Evolutionary conservation across 2,797 vertebrate genomes (phyloP).

Genomic region (Lateolabrax maculatus): DNA sequence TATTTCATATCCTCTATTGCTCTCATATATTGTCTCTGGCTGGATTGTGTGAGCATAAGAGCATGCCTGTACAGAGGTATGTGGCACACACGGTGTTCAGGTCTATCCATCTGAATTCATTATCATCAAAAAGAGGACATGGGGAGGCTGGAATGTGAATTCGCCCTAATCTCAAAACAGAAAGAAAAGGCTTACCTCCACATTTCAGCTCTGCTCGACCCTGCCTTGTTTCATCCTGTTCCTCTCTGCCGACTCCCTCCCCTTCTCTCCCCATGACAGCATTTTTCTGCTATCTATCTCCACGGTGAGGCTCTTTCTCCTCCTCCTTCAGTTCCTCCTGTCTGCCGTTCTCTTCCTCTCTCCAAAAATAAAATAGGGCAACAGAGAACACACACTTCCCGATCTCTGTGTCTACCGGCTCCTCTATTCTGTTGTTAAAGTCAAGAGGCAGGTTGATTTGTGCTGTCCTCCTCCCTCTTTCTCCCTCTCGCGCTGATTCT

Average conservation of each 20-base stretch:
- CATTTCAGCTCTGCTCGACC: slow-evolving; percentile 82
- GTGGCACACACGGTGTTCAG: slow-evolving; percentile 52
- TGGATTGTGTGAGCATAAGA: slow-evolving; percentile 40
- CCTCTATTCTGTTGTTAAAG: slow-evolving; percentile 76
- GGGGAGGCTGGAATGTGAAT: slow-evolving; percentile 56
- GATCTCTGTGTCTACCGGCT: slow-evolving; percentile 63
- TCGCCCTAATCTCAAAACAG: slow-evolving; percentile 27
- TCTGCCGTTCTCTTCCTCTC: slow-evolving; percentile 74
- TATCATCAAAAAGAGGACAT: slow-evolving; percentile 60
- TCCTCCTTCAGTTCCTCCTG: slow-evolving; percentile 69
- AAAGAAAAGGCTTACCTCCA: slow-evolving; percentile 82
- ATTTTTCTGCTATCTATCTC: slow-evolving; percentile 83
- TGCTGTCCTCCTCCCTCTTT: slow-evolving; percentile 77
- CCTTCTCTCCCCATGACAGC: slow-evolving; percentile 84
- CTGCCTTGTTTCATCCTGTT: slow-evolving; percentile 83
- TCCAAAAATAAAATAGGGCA: slow-evolving; percentile 70
- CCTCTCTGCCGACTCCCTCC: slow-evolving; percentile 81
- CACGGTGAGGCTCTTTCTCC: slow-evolving; percentile 70
- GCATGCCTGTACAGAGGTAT: slow-evolving; percentile 68
- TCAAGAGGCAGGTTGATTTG: slow-evolving; percentile 88
- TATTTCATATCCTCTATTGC: slow-evolving; percentile 74
- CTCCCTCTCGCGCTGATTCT: slow-evolving; percentile 78
- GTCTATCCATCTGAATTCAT: slow-evolving; percentile 61
- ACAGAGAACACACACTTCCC: slow-evolving; percentile 44
- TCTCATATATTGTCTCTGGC: slow-evolving; percentile 68